Evolutionary conservation across 2,888 invertebrate genomes (phyloP).

Genomic region (Sesia bembeciformis): DNA sequence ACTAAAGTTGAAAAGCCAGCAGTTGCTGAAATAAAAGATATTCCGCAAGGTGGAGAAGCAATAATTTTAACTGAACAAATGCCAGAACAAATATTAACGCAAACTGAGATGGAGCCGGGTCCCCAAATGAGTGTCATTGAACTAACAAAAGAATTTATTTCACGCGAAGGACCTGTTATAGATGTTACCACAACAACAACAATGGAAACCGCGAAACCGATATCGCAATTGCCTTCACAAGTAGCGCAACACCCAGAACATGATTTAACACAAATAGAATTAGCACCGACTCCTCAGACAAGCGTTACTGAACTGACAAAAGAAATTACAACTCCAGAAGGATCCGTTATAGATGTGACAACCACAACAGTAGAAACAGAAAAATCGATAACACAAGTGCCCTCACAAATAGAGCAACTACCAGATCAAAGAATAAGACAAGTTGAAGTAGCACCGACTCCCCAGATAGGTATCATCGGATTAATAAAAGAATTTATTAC

Average conservation of each 20-base stretch:
- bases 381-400: conserved; percentile 7
- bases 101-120: background rate
- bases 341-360: background rate
- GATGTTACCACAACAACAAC: background rate
- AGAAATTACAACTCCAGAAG: background rate
- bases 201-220: too few relatives aligned
- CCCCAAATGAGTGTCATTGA: background rate
- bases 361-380: background rate
- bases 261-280: too few relatives aligned
- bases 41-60: background rate
- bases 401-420: conserved; percentile 12
- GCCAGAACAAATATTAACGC: background rate
- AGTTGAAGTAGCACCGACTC: too few relatives aligned
- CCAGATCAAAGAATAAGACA: too few relatives aligned
- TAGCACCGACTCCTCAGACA: background rate
- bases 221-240: too few relatives aligned
- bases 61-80: background rate
- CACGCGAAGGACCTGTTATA: background rate
- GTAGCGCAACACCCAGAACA: too few relatives aligned
- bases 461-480: too few relatives aligned
- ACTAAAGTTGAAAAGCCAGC: background rate
- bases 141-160: background rate
- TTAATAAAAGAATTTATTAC: too few relatives aligned
- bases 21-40: background rate
- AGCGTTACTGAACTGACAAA: background rate